phyloP scores from a whole-genome alignment of 2,113 vertebrate species.

The Rhinopomastus cyanomelas region DNA sequence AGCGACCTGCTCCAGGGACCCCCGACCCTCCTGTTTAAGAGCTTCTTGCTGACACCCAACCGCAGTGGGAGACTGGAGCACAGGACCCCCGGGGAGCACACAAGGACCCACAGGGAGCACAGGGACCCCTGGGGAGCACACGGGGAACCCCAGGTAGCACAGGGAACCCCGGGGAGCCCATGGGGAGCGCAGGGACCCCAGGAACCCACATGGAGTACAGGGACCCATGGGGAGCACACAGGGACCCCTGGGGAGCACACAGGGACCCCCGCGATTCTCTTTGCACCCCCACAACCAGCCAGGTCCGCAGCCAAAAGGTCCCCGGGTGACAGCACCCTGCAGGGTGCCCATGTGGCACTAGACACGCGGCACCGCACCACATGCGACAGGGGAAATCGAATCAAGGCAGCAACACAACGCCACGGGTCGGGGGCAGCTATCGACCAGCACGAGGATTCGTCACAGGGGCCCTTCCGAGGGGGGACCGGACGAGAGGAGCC shows the following conservation, averaged over 20 bases:
- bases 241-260: no score
- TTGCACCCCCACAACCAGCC: no score
- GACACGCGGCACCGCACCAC: neutral
- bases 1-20: no score
- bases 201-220: no score
- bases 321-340: neutral
- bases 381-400: constrained; percentile 52
- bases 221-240: no score
- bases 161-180: no score
- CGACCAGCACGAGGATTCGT: constrained; percentile 32
- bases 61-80: neutral
- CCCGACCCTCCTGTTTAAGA: no score
- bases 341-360: neutral
- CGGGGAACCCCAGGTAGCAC: no score
- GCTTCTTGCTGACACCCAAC: no score
- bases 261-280: no score
- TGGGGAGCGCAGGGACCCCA: no score
- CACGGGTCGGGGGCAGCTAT: constrained; percentile 49
- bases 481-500: neutral
- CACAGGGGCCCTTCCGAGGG: neutral
- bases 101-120: neutral
- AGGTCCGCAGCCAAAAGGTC: neutral
- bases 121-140: no score
- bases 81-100: neutral
- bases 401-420: constrained; percentile 42